Base-by-base conservation (phyloP, 2,797 vertebrate genomes). In the Mico argentatus region DNA sequence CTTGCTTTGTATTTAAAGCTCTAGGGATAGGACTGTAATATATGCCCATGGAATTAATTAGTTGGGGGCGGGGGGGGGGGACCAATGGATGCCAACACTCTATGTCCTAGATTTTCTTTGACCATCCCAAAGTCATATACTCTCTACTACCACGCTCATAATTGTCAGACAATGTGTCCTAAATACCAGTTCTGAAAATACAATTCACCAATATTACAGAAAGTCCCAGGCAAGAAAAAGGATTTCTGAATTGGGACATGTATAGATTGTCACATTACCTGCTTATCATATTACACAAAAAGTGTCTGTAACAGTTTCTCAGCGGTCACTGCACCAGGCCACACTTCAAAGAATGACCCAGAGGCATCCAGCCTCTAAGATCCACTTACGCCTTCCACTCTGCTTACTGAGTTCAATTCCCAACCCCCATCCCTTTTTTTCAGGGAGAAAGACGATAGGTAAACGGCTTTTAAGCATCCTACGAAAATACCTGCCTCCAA, bases 401-500 rank as follows among this genome's bases (percentile, higher is more conserved):
- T 10, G 30, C 59, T 95, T 81, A 67, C 8, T 2, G 2, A 81
- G 76, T 76, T 86, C 79, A 67, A n/a, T 17, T 89, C 83, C 80
- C 44, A 77, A 89, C 57, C 33, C 57, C 19, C 13, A 64, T 26
- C 19, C 36, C 26, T n/a, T 50, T 76, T 94, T 48, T 57, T 80
- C 77, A 83, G 39, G 48, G 27, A 82, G 61, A 88, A 90, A 80
- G 48, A 79, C 39, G 70, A 93, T 2, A 94, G 61, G 52, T 41
- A 85, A 92, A 86, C 50, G 59, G 81, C 84, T 96, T 97, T 81
- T 48, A 96, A 64, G 76, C 81, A 94, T 64, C 57, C 44, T 89
- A 84, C 64, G 27, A 91, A 96, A 95, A 96, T 82, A 95, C 57
- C 48, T 94, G 91, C 94, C 90, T 92, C 95, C 59, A 61, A 96